Evolutionary conservation across 2,797 vertebrate species (phyloP).

Genomic region (Mycteria americana): DNA sequence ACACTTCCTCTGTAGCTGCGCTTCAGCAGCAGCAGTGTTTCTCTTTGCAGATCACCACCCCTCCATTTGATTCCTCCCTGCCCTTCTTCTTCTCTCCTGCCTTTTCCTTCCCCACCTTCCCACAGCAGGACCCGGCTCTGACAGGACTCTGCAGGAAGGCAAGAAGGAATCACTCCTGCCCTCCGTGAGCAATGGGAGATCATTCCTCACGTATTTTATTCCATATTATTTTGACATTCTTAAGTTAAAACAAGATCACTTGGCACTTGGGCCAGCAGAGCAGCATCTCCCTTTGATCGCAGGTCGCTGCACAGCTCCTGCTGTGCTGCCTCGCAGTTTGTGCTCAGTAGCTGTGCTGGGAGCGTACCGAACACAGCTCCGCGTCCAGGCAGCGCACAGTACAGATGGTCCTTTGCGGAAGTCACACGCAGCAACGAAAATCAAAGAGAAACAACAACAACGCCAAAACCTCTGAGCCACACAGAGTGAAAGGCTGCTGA

Average conservation of each 20-base stretch:
- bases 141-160: neutral
- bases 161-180: neutral
- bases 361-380: neutral
- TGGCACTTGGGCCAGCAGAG: neutral
- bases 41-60: neutral
- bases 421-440: neutral
- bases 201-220: constrained; percentile 30
- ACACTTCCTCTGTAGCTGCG: rapidly evolving
- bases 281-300: constrained; percentile 37
- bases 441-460: neutral
- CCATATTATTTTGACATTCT: constrained; percentile 62
- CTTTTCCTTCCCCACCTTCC: neutral
- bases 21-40: rapidly evolving
- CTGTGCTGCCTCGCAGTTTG: neutral
- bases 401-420: neutral
- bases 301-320: neutral
- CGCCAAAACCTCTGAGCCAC: neutral
- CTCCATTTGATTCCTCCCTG: neutral
- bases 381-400: neutral
- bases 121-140: neutral
- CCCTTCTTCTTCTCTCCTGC: neutral
- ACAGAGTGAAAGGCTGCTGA: neutral
- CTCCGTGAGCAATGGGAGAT: neutral
- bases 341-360: neutral
- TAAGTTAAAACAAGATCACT: constrained; percentile 56